These are phyloP conservation scores for Ophioninae sp. DNA, from an alignment of 2,888 invertebrate genomes.

Conservation along the genomic window DNA sequence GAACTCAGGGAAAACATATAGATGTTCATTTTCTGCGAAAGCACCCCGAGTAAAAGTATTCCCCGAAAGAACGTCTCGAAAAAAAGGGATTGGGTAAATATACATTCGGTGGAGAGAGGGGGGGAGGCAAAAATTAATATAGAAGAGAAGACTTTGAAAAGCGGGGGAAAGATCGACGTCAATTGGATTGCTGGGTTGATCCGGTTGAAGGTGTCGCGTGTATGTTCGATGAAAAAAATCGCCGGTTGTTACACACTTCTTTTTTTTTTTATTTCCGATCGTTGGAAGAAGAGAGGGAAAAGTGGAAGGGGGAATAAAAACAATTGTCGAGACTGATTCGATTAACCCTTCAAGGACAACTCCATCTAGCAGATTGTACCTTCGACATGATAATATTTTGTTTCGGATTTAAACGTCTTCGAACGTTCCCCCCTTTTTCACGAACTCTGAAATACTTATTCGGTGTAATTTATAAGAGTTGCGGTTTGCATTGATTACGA, in stretches of 20 bases:
- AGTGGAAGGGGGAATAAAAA: too few relatives aligned
- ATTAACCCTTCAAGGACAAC: too few relatives aligned
- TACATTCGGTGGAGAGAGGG: neutral
- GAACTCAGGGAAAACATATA: neutral
- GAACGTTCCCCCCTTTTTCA: too few relatives aligned
- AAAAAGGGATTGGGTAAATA: neutral
- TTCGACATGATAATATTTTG: too few relatives aligned
- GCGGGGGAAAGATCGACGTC: constrained; percentile 20
- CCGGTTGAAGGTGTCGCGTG: constrained; percentile 33
- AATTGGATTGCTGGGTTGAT: constrained; percentile 43
- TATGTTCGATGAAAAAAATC: neutral
- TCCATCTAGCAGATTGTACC: too few relatives aligned
- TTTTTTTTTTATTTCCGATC: neutral
- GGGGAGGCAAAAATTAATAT: constrained; percentile 19
- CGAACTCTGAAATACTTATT: too few relatives aligned
- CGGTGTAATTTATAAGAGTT: too few relatives aligned
- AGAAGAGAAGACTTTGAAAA: constrained; percentile 33
- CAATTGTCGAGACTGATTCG: too few relatives aligned
- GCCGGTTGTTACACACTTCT: neutral
- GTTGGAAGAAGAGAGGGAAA: neutral
- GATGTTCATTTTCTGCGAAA: neutral
- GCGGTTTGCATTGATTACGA: too few relatives aligned
- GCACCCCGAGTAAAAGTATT: neutral
- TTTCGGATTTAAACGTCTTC: too few relatives aligned
- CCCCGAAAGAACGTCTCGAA: neutral